Conservation (phyloP, 1,140 invertebrate genomes). For the Gonatopus flavifemur region DNA sequence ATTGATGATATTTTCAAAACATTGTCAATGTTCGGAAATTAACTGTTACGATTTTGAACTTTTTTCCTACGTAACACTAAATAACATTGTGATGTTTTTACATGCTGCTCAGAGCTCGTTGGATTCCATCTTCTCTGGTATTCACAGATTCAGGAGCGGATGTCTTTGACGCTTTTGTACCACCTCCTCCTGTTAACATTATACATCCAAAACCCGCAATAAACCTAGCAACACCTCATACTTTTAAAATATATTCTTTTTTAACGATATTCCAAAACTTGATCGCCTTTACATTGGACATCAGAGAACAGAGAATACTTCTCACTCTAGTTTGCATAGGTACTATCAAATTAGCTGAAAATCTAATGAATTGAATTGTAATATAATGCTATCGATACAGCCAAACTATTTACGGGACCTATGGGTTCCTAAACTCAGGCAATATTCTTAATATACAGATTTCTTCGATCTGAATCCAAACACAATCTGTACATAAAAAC, state of each 20-base stretch:
- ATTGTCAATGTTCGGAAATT: neutral
- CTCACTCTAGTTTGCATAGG: conserved; percentile 32
- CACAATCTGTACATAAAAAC: neutral
- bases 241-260: conserved; percentile 30
- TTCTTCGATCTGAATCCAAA: neutral
- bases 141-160: conserved; percentile 59
- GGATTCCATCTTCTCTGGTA: conserved; percentile 63
- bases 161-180: conserved; percentile 65
- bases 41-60: neutral
- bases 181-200: conserved; percentile 68
- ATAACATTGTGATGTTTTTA: conserved; percentile 6
- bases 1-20: neutral
- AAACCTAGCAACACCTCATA: conserved; percentile 40
- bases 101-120: conserved; percentile 55
- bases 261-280: conserved; percentile 31
- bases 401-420: conserved; percentile 10
- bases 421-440: too few relatives aligned
- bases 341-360: conserved; percentile 29
- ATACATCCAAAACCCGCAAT: conserved; percentile 64
- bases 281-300: conserved; percentile 34
- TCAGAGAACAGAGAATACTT: conserved; percentile 28
- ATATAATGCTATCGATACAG: conserved; percentile 8
- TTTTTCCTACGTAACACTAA: neutral
- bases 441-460: conserved; percentile 14
- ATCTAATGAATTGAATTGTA: conserved; percentile 30